Conservation (phyloP, 2,888 invertebrate genomes). For the Steinernema carpocapsae region DNA sequence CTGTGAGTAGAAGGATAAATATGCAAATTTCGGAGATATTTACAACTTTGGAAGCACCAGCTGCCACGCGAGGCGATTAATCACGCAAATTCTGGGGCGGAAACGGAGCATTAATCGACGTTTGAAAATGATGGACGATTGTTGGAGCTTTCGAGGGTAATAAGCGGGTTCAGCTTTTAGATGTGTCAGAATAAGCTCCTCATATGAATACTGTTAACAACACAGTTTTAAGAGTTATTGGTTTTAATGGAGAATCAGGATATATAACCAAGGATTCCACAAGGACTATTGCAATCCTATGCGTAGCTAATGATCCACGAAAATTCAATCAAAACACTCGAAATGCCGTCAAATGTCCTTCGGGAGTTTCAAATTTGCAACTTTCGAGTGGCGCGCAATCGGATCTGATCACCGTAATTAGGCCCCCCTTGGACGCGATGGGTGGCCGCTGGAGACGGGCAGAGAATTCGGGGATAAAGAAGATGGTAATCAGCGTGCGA, state of each 20-base stretch:
- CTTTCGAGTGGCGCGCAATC: conserved; percentile 20
- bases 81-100: conserved; percentile 6
- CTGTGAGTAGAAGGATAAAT: background rate
- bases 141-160: background rate
- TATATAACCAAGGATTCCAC: too few species aligned
- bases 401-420: conserved; percentile 11
- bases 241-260: too few species aligned
- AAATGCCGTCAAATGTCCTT: conserved; percentile 22
- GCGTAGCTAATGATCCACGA: conserved; percentile 15
- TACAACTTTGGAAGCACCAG: conserved; percentile 20
- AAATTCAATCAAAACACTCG: conserved; percentile 30
- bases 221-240: too few species aligned
- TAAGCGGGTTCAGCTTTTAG: background rate
- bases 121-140: background rate
- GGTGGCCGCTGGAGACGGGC: background rate
- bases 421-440: conserved; percentile 11
- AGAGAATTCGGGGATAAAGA: background rate
- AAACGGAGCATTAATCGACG: background rate
- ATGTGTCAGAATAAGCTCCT: background rate
- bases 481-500: conserved; percentile 10
- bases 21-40: conserved; percentile 19
- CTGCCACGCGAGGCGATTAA: conserved; percentile 19
- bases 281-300: background rate
- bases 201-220: background rate
- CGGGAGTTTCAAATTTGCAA: conserved; percentile 18